Evolutionary conservation across 2,888 invertebrate species (phyloP), one percentile per base, ranked within the genome.

Genomic region (Ophion ellenae): DNA sequence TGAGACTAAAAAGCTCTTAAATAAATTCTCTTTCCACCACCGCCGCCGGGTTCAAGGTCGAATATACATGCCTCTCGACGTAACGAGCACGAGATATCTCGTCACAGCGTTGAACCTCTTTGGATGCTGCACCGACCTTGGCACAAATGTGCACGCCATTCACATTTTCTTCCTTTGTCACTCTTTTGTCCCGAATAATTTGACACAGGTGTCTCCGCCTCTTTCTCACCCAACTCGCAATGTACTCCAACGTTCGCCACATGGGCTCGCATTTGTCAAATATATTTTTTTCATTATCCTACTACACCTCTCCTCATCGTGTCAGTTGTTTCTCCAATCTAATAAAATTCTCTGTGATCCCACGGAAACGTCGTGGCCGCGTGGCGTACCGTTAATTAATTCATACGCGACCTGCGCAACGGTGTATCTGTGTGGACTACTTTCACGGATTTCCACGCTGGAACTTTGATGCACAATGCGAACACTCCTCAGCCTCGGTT

Each of bases 381-480:
- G 20, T 63, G 10, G 47, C 47, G 20, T 67, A 66, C 66, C 67
- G 73, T 81, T 74, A 73, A 73, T 66, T 59, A 74, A 74, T 74
- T 67, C 59, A 73, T 59, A 59, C 66, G 74, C 45, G 73, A 74
- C 74, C 81, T 28, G 24, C 24, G 66, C 14, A 2, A 45, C 57
- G 45, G 17, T 57, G 1, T 53, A n/a, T 64, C 28, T 32, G 28
- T 69, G 67, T 28, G 76, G 53, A 45, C 78, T 59, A 61, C 69
- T 69, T 78, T 78, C 67, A 66, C 76, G 76, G n/a, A 20, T 66
- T 67, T 57, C n/a, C 32, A 66, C 76, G 57, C 9, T 57, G 14
- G 69, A 70, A 11, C 17, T 17, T 2, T n/a, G 17, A n/a, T 71
- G 71, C 71, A n/a, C 53, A 10, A 53, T 36, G 9, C 17, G n/a